A percentile compares a stretch with the other conserved stretches of the same genome.
Evolutionary conservation across 53 echinoderm and acorn worm species (phyloP).

Genomic region (Holothuria leucospilota): DNA sequence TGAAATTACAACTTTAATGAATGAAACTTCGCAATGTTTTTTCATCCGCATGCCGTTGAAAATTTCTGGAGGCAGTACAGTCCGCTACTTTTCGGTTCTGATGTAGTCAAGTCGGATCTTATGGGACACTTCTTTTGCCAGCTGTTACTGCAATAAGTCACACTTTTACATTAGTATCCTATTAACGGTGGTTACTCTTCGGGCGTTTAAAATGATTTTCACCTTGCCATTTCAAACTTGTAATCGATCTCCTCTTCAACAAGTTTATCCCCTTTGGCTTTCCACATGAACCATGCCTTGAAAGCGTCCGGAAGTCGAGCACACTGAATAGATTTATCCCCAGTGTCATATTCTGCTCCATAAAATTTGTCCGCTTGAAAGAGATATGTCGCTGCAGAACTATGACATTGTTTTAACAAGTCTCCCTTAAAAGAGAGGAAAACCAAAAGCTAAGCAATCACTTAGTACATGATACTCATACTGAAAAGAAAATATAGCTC

Average conservation of each 20-base stretch:
- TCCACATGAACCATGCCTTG: constrained; percentile 99
- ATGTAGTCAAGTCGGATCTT: too few species aligned
- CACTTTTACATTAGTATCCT: too few species aligned
- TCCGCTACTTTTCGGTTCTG: too few species aligned
- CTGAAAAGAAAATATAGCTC: neutral
- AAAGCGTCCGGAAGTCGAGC: constrained; percentile 84
- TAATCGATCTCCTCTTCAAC: constrained; percentile 82
- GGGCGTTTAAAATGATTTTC: neutral
- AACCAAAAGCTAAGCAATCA: neutral
- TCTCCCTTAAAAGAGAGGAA: constrained; percentile 51
- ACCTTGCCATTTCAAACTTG: constrained; percentile 91
- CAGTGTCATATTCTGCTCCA: constrained; percentile 85
- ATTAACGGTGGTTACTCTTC: too few species aligned
- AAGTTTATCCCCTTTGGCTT: constrained; percentile 86
- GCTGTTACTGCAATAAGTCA: too few species aligned
- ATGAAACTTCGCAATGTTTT: too few species aligned
- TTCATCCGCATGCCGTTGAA: too few species aligned
- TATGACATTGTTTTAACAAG: constrained; percentile 68
- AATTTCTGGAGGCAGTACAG: too few species aligned
- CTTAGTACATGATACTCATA: too few species aligned
- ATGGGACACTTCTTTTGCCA: too few species aligned
- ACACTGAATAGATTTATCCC: constrained; percentile 93
- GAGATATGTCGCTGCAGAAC: constrained; percentile 80
- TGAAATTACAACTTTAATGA: too few species aligned
- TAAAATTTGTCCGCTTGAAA: constrained; percentile 96